Base-by-base conservation (phyloP, 1,140 invertebrate species). In the Eciton burchellii region DNA sequence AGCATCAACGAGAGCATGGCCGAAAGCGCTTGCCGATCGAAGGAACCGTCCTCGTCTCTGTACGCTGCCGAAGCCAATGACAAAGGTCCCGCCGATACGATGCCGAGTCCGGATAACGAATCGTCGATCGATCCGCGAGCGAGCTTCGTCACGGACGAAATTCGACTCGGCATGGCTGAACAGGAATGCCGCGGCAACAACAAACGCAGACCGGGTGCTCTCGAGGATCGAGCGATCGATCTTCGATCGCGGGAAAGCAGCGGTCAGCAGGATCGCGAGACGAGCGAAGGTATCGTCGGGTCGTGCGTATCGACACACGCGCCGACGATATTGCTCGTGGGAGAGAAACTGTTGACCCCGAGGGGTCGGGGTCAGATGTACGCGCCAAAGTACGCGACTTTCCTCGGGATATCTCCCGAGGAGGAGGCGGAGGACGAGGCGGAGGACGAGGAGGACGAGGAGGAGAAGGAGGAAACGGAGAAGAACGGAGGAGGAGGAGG, bases 141-240 rank as follows among this genome's bases (percentile, higher is more conserved):
- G 19, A n/a, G 29, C 49, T 1, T 57, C 68, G 52, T 11, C 26
- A 56, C 68, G 29, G 68, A 72, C 57, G 49, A 57, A 72, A 72
- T 19, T 29, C 16, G 9, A 62, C 9, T n/a, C n/a, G n/a, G 12
- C 59, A 19, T 26, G 3, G 8, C 11, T 11, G 41, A 3, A 57
- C 68, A 57, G 41, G 49, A 19, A 72, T 29, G 52, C n/a, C 8
- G 68, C 21, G n/a, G n/a, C n/a, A n/a, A n/a, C n/a, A 47, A 60
- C 43, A 84, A 84, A 72, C 49, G 57, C 11, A 77, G 84, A 59
- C 11, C 81, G 29, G 59, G 84, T 14, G 9, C 35, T 43, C n/a
- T 57, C 3, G 29, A 72, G 57, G 26, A 57, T 72, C 29, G 14
- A 41, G 14, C 52, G 49, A 9, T 16, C 52, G 6, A 29, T 49